A percentile compares a stretch with the other conserved stretches of the same genome.
phyloP scores from a whole-genome alignment of 2,113 vertebrate species.

The Oplegnathus fasciatus region DNA sequence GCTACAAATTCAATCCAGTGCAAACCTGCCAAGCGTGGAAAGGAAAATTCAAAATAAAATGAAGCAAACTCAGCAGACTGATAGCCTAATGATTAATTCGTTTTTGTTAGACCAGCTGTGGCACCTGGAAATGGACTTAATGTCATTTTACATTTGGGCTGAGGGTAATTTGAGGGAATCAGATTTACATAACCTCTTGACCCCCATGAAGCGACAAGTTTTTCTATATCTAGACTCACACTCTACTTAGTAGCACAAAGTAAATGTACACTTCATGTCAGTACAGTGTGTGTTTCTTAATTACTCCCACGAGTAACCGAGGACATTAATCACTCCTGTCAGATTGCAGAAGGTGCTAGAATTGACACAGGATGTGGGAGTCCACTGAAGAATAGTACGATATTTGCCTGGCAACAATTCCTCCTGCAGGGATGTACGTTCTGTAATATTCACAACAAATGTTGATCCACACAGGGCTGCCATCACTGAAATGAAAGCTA shows the following conservation, averaged over 20 bases:
- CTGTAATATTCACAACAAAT: slow-evolving; percentile 15
- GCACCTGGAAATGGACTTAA: not conserved
- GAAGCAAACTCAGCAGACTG: not conserved
- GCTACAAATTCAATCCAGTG: too few species aligned
- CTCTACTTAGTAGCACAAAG: not conserved
- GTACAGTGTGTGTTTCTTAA: slow-evolving; percentile 36
- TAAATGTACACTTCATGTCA: slow-evolving; percentile 23
- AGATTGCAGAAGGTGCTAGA: slow-evolving; percentile 61
- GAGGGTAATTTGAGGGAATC: not conserved
- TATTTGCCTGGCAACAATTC: slow-evolving; percentile 55
- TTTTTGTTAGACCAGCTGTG: not conserved
- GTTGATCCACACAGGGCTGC: not conserved
- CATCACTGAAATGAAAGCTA: not conserved
- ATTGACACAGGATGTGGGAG: slow-evolving; percentile 62
- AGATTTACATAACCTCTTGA: not conserved
- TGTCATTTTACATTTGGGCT: not conserved
- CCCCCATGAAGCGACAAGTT: not conserved
- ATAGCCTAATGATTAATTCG: not conserved
- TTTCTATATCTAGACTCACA: not conserved
- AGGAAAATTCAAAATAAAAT: not conserved
- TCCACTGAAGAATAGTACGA: slow-evolving; percentile 51
- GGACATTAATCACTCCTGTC: slow-evolving; percentile 61
- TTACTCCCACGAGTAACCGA: slow-evolving; percentile 36
- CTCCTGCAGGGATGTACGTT: not conserved
- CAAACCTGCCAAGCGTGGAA: not conserved